Base-by-base conservation (phyloP, 1,140 invertebrate genomes). In the Pemphigus obesinymphae region DNA sequence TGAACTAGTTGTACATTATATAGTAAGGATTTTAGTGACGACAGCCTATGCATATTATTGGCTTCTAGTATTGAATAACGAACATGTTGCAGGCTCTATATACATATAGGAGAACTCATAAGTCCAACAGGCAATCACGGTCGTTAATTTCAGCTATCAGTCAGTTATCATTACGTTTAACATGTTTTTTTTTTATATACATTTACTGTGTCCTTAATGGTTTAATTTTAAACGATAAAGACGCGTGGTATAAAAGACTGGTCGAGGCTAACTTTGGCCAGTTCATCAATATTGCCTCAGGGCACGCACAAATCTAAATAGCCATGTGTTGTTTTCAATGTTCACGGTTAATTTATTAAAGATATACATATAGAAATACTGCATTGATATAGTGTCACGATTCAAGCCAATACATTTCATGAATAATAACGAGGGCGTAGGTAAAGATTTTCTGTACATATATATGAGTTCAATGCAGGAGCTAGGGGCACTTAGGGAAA, bases 271-370 rank as follows among this genome's bases (percentile, higher is more conserved):
- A 70, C 26, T 70, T 70, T 13, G 11, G 43, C 66, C 66, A 43
- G 66, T 40, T n/a, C 63, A 43, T 70, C 66, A n/a, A n/a, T n/a
- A n/a, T 70, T 70, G 66, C 66, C 66, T 40, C 34, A n/a, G 66
- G 66, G 13, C 37, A 40, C 11, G 23, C 34, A 43, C 66, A 70
- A 43, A 43, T 70, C n/a, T 40, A 40, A n/a, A 37, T 4, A 23
- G 37, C 6, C 26, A 23, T 40, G 63, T 66, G 8, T 40, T 8
- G 15, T 61, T 1, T 31, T 3, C 17, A 29, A 15, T 15, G 17
- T 20, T 13, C 29, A 31, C n/a, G 63, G 63, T 43, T 70, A 23
- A 70, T 43, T 70, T 70, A 70, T 43, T 43, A 70, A 26, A 43
- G 66, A 68, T 37, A 68, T 68, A 0, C 63, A n/a, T 37, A 26